Base-by-base conservation (phyloP, 2,113 vertebrate genomes). In the Gobius niger region DNA sequence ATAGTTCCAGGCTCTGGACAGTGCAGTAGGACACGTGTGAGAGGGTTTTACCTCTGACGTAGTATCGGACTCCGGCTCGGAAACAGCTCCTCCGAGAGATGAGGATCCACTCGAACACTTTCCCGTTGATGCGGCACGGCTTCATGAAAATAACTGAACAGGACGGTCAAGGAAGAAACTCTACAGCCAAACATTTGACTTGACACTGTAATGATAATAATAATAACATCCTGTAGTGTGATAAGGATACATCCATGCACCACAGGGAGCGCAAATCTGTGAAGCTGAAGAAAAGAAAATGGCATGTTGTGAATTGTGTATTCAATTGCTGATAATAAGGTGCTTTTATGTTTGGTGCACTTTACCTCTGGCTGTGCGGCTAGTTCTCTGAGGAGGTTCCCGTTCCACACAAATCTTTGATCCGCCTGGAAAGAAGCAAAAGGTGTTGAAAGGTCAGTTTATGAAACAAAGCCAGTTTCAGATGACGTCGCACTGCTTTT, bases 81-180 rank as follows among this genome's bases (percentile, higher is more conserved):
- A 99, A 99, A 80, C 98, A 99, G 88, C 98, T 99, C 77, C 98
- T 95, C 84, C 98, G 93, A n/a, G 97, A 99, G 75, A 99, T 92
- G 47, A 99, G 93, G 83, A 98, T 94, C 98, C 98, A 99, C 73
- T 99, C 96, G 78, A 99, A 99, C 81, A 94, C 93, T 74, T 99
- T 99, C 9, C 96, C 96, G 46, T 98, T 99, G 72, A 99, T 92
- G 42, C 94, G 94, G 77, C 98, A 97, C 0, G 95, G 95, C 67
- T 96, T 96, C 94, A 99, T 96, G 11, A 94, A 92, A 67, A 98
- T 95, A 92, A 96, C 97, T 98, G 81, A 40, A 61, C 0, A 44
- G 1, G 6, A 7, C 1, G 47, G 84, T 90, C 75, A 91, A 91
- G 77, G 79, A 77, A 77, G 76, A 4, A 8, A 18, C 53, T 19